Base-by-base conservation (phyloP, 2,888 invertebrate species). In the Hyposoter didymator region DNA sequence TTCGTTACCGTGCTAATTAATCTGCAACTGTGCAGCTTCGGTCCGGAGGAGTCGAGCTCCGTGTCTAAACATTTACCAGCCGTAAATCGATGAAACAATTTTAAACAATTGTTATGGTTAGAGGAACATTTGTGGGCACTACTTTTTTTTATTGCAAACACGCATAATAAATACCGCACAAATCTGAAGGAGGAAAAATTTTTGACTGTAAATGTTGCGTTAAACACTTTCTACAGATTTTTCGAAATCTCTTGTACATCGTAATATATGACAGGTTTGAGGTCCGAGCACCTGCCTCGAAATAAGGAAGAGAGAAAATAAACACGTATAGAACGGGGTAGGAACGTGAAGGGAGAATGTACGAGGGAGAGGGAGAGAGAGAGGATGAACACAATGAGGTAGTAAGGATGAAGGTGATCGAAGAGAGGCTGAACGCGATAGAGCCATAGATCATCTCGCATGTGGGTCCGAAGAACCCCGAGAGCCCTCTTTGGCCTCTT, bases 391-490 rank as follows among this genome's bases (percentile, higher is more conserved):
- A 89, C 88, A 88, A 89, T 87, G 84, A 88, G 78, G 87, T 75
- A 87, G 81, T 81, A 74, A 81, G 88, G 87, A 91, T 90, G 92
- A 92, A 92, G 92, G 92, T 91, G 92, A 92, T 92, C 92, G 90
- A 90, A 91, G 90, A 59, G 84, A 90, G 88, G 89, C 89, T 88
- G 90, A 90, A 90, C 90, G 91, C 91, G 92, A 92, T 92, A 92
- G 92, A 92, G 92, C 91, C 92, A 92, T 92, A 92, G 92, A 92
- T 92, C 92, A 92, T 92, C 91, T 83, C 86, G 89, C 89, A 86
- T 88, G 85, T 89, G 90, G 79, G 70, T 81, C 74, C 69, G 59
- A 69, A 74, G 74, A 75, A 59, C 55, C 45, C 45, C 83, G 45
- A 83, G 69, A 73, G 72, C 80, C 67, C 80, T 76, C 76, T 70